Evolutionary conservation across 1,140 invertebrate species (phyloP).

Genomic region (Varroa destructor): DNA sequence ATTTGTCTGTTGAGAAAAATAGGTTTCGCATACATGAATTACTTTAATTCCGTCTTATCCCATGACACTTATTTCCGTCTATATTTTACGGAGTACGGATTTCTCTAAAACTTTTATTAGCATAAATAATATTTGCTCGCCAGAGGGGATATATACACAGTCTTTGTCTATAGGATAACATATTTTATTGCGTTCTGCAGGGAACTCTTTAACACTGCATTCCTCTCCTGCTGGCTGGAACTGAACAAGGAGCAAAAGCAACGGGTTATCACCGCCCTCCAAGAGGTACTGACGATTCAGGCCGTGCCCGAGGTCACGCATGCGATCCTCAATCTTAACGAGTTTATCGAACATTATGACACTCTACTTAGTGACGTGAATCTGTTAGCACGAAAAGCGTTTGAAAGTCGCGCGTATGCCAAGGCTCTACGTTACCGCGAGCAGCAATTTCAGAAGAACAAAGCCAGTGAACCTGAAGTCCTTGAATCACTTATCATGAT

Average conservation of each 20-base stretch:
- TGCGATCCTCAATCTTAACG: conserved; percentile 88
- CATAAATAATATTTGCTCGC: too few relatives aligned
- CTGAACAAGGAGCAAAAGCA: conserved; percentile 59
- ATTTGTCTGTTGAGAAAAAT: too few relatives aligned
- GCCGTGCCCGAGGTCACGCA: conserved; percentile 94
- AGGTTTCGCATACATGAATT: too few relatives aligned
- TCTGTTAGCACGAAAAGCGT: conserved; percentile 50
- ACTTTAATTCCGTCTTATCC: too few relatives aligned
- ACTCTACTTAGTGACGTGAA: conserved; percentile 75
- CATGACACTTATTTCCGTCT: too few relatives aligned
- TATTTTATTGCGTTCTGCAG: conserved; percentile 51
- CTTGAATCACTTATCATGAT: conserved; percentile 89
- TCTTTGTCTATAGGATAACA: too few relatives aligned
- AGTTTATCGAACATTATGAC: conserved; percentile 99
- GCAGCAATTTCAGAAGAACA: conserved; percentile 68
- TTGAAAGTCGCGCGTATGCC: conserved; percentile 62
- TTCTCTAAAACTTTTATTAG: too few relatives aligned
- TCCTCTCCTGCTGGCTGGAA: conserved; percentile 97
- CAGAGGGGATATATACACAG: too few relatives aligned
- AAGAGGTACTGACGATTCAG: conserved; percentile 76
- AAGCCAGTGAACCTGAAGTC: conserved; percentile 52
- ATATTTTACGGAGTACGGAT: too few relatives aligned
- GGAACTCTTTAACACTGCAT: conserved; percentile 95
- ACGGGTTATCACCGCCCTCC: conserved; percentile 64
- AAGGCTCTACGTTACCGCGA: conserved; percentile 98